Evolutionary conservation across 2,113 vertebrate species (phyloP), one percentile per base, ranked within the genome.

Genomic region (Baryphthengus martii): DNA sequence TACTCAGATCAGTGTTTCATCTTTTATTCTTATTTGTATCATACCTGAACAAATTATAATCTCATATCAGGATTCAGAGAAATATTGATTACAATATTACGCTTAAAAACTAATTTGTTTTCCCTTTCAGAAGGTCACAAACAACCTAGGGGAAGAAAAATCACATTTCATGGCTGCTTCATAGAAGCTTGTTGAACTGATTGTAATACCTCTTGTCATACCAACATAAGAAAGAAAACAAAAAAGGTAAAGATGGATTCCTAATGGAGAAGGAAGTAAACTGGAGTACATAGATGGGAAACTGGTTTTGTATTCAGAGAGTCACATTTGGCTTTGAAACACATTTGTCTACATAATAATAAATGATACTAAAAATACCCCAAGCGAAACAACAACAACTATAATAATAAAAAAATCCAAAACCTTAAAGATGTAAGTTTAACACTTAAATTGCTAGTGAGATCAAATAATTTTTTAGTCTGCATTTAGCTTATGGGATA

Each of bases 331-430:
- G 4, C 29, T 75, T 82, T 33, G 31, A 67, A 74, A 47, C 9
- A 59, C 5, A 8, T 82, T 45, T 82, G 49, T 39, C 44, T 61
- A 37, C 9, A 24, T 47, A 49, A 76, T 29, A 63, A 53, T 17
- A 59, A 77, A 66, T 23, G 0, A 39, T 17, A 17, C 2, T 49
- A 31, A 61, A 52, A 59, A 75, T 79, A 3, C 0, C 2, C 10
- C 6, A 66, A 47, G 6, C 42, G 16, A 92, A 81, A n/a, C 11
- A 55, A 26, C 20, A 65, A 53, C 12, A 75, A 67, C 25, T 63
- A 9, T 17, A 71, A n/a, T 16, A 55, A 33, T 9, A 47, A 11
- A 19, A 25, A 3, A 85, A 82, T 47, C 13, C 11, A 55, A 89
- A 82, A n/a, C 3, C 2, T 24, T 56, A 47, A 75, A 37, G 12